Percentiles rank a stretch among this genome's conserved stretches.
These are phyloP conservation scores for Ictalurus furcatus DNA, from an alignment of 2,113 vertebrate genomes.

Conservation along the genomic window DNA sequence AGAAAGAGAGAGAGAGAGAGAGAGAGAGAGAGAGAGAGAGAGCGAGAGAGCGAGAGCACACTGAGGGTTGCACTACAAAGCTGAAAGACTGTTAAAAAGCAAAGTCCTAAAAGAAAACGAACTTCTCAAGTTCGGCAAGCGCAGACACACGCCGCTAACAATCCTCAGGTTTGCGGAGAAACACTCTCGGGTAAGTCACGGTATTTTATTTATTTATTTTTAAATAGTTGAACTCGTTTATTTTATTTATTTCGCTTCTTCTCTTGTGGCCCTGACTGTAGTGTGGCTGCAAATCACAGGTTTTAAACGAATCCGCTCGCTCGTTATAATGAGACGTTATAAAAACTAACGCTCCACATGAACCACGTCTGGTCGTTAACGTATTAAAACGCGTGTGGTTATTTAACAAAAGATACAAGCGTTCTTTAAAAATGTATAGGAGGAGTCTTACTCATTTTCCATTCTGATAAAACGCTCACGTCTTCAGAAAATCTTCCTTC, in stretches of 20 bases:
- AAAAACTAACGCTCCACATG: too few species aligned
- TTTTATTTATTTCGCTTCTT: not conserved
- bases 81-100: not conserved
- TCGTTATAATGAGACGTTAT: not conserved
- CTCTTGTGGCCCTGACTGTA: not conserved
- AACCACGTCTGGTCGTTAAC: too few species aligned
- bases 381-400: too few species aligned
- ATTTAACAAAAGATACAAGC: too few species aligned
- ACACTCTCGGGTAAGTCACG: not conserved
- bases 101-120: not conserved
- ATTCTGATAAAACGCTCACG: too few species aligned
- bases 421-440: too few species aligned
- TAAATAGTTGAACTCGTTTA: too few species aligned
- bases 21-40: not conserved
- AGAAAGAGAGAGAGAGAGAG: conserved; percentile 36
- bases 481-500: too few species aligned
- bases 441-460: too few species aligned
- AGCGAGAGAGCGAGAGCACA: not conserved
- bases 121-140: not conserved
- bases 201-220: not conserved
- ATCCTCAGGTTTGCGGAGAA: not conserved
- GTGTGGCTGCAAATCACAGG: not conserved
- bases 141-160: not conserved
- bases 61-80: not conserved
- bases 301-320: too few species aligned